A percentile compares a stretch with the other conserved stretches of the same genome.
phyloP scores from a whole-genome alignment of 2,888 invertebrate species.

The Arctia plantaginis region DNA sequence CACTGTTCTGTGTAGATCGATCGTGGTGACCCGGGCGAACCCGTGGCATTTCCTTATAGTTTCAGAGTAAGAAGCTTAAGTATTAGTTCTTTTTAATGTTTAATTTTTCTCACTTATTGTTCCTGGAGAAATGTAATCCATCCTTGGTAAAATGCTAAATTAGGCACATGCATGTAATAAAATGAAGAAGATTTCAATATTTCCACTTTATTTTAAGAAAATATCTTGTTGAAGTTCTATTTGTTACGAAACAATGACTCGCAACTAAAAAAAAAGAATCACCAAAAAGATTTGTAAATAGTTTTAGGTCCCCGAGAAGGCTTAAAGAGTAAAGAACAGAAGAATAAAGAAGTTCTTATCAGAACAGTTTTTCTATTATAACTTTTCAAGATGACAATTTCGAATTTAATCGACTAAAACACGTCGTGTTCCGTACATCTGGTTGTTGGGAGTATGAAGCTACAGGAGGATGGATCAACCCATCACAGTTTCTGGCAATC shows the following conservation, averaged over 20 bases:
- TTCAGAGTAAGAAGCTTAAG: neutral
- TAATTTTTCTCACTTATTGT: neutral
- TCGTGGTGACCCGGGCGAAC: conserved; percentile 41
- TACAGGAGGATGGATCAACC: too few species aligned
- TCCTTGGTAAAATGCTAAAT: neutral
- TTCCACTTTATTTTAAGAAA: neutral
- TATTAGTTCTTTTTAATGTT: neutral
- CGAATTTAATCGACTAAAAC: too few species aligned
- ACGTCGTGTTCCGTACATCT: too few species aligned
- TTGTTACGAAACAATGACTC: neutral
- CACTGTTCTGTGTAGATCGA: conserved; percentile 24
- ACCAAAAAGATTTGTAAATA: too few species aligned
- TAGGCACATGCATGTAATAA: neutral
- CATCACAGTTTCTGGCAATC: too few species aligned
- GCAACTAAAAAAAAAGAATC: neutral
- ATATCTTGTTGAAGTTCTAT: neutral
- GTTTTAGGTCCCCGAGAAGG: too few species aligned
- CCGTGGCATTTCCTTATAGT: conserved; percentile 46
- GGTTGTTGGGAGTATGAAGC: too few species aligned
- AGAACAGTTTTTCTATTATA: neutral
- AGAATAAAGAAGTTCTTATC: too few species aligned
- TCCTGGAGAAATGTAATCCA: neutral
- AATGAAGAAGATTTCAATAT: neutral
- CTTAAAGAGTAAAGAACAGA: too few species aligned
- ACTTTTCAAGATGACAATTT: too few species aligned